phyloP scores from a whole-genome alignment of 2,797 vertebrate genomes.

The Leptoclinus maculatus region DNA sequence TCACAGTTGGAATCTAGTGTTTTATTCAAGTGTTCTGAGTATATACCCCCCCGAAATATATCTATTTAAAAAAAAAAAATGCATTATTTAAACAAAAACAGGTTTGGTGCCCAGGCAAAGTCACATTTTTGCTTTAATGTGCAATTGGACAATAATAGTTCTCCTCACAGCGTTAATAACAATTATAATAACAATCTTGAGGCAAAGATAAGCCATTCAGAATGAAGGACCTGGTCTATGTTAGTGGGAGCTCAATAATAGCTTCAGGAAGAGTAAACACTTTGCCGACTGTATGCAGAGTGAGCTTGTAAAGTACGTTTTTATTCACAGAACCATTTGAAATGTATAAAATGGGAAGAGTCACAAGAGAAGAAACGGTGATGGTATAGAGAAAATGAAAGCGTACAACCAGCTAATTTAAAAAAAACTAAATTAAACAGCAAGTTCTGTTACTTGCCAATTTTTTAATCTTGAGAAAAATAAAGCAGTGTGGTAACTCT shows the following conservation, averaged over 20 bases:
- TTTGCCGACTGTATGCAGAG: not conserved
- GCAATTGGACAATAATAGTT: not conserved
- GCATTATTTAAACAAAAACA: slow-evolving; percentile 19
- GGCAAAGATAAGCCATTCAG: slow-evolving; percentile 13
- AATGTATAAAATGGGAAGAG: not conserved
- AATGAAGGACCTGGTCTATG: not conserved
- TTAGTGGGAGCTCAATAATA: not conserved
- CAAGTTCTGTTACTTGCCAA: too few species aligned
- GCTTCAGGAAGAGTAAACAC: not conserved
- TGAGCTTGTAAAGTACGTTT: not conserved
- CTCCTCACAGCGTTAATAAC: slow-evolving; percentile 5
- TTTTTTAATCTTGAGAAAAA: too few species aligned
- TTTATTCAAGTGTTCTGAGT: slow-evolving; percentile 33
- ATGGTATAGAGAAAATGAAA: not conserved
- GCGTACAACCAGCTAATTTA: not conserved
- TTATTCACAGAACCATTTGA: not conserved
- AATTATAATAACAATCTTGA: not conserved
- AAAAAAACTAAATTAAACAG: not conserved
- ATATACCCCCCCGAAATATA: not conserved
- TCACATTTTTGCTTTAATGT: not conserved
- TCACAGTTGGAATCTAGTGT: slow-evolving; percentile 22
- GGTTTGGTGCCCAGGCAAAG: not conserved
- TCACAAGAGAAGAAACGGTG: not conserved
- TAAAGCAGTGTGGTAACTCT: too few species aligned
- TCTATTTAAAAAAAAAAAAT: not conserved